These are phyloP conservation scores for Schizopygopsis malacanthus DNA, from an alignment of 2,797 vertebrate species.

Conservation along the genomic window DNA sequence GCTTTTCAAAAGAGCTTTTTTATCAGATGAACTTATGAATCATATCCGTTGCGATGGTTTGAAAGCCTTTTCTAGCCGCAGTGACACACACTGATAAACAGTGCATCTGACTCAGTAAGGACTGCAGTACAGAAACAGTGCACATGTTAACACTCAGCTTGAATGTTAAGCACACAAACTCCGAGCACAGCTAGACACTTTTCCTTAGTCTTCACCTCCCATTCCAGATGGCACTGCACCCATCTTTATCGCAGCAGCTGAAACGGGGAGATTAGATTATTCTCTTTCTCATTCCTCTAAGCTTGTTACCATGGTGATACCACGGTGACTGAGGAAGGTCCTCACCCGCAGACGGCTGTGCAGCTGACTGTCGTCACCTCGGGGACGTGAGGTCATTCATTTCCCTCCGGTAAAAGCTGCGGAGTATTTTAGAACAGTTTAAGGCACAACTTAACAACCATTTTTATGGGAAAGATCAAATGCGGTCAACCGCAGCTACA, in stretches of 20 bases:
- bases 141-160: slow-evolving; percentile 37
- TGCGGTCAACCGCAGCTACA: slow-evolving; percentile 23
- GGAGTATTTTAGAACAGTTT: slow-evolving; percentile 40
- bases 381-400: slow-evolving; percentile 64
- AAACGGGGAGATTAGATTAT: slow-evolving; percentile 81
- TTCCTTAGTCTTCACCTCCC: slow-evolving; percentile 39
- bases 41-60: neutral
- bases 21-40: slow-evolving; percentile 19
- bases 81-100: slow-evolving; percentile 35
- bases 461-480: slow-evolving; percentile 48
- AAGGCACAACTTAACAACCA: slow-evolving; percentile 43
- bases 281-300: slow-evolving; percentile 77
- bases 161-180: slow-evolving; percentile 49
- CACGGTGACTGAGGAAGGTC: slow-evolving; percentile 65
- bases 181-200: slow-evolving; percentile 31
- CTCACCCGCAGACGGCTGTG: slow-evolving; percentile 58
- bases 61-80: slow-evolving; percentile 17
- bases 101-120: slow-evolving; percentile 24
- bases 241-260: slow-evolving; percentile 71
- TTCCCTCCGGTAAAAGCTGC: slow-evolving; percentile 49
- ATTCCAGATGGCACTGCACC: slow-evolving; percentile 41
- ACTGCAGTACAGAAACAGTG: slow-evolving; percentile 26
- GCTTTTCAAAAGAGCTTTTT: neutral
- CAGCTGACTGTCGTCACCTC: slow-evolving; percentile 64
- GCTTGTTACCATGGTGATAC: slow-evolving; percentile 80